Base-by-base conservation (phyloP, 2,797 vertebrate species). In the Molossus alvarezi region DNA sequence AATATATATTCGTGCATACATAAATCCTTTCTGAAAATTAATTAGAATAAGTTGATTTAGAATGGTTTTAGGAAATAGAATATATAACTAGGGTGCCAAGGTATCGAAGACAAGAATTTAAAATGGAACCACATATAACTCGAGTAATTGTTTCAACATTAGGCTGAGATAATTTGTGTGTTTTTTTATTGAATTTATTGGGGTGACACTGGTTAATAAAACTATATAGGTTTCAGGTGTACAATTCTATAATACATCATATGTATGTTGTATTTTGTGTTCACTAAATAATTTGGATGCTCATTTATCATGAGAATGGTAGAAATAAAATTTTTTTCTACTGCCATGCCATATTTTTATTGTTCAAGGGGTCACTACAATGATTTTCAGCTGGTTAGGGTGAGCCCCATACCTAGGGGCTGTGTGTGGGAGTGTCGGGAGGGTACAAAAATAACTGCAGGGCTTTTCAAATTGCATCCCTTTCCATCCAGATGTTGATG, bases 11-110 rank as follows among this genome's bases (percentile, higher is more conserved):
- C 25, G 45, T 37, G 33, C 20, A 33, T 11, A 55, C 41, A 41
- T 60, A 71, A 72, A 72, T 33, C 4, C 14, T 57, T 58, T 84
- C 33, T 25, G 25, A 65, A 88, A 82, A 75, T 86, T 81, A 45
- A 60, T 95, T 88, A 96, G 89, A 95, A 4, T 53, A 96, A 89
- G 21, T 60, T 72, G 93, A 95, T 89, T 15, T 83, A 83, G 72
- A 69, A 67, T 77, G 9, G 11, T 65, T 94, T 76, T 57, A 33
- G 71, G 27, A 73, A 90, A 93, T 13, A 57, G 80, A 41, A 23
- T 81, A 81, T 88, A 21, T 86, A 87, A 88, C 18, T 81, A 93
- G 51, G 92, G 48, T 85, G 57, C 53, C 37, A 92, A 88, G 14
- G 86, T 80, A 92, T 62, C 33, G n/a, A 85, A 91, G 15, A 80